A percentile compares a stretch with the other conserved stretches of the same genome.
phyloP scores from a whole-genome alignment of 53 echinoderm and acorn worm genomes.

The Glandiceps talaboti region DNA sequence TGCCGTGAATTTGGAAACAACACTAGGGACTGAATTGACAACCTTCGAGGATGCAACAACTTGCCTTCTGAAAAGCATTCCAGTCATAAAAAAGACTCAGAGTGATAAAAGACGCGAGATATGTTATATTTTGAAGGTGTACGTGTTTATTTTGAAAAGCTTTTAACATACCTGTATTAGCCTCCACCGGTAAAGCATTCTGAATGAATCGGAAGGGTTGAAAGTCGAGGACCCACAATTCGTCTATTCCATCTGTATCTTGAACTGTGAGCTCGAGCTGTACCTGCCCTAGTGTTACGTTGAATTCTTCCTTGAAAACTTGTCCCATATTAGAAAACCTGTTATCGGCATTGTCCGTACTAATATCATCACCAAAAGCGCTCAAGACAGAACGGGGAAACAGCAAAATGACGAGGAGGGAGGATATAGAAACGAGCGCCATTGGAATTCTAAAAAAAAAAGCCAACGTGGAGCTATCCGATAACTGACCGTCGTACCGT shows the following conservation, averaged over 20 bases:
- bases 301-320: constrained; percentile 45
- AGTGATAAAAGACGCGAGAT: too few species aligned
- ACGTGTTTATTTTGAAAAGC: too few species aligned
- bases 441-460: background rate
- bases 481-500: too few species aligned
- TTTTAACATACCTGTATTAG: constrained; percentile 35
- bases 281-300: constrained; percentile 31
- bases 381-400: constrained; percentile 9
- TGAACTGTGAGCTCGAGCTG: constrained; percentile 39
- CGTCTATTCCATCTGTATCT: constrained; percentile 27
- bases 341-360: constrained; percentile 51
- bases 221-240: constrained; percentile 67
- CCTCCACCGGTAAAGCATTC: constrained; percentile 40
- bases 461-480: constrained; percentile 2
- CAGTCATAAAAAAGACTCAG: too few species aligned
- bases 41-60: too few species aligned
- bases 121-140: too few species aligned
- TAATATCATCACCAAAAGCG: constrained; percentile 48
- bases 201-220: constrained; percentile 46
- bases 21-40: too few species aligned
- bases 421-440: constrained; percentile 2
- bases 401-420: background rate
- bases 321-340: constrained; percentile 65
- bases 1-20: background rate
- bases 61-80: too few species aligned